A percentile compares a stretch with the other conserved stretches of the same genome.
phyloP scores from a whole-genome alignment of 2,113 vertebrate genomes.

The Gopherus flavomarginatus region DNA sequence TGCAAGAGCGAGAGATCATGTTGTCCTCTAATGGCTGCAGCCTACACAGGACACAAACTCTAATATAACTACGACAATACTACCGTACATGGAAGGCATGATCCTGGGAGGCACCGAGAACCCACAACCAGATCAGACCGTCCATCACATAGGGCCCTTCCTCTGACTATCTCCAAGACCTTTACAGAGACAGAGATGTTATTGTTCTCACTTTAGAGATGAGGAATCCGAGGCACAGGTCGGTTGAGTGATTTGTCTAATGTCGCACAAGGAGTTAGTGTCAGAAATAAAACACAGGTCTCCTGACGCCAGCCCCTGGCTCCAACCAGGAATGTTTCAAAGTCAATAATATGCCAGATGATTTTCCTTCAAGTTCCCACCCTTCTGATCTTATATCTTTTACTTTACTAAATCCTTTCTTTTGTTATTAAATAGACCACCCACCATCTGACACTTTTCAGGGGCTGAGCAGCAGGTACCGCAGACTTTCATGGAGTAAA shows the following conservation, averaged over 20 bases:
- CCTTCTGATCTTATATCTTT: neutral
- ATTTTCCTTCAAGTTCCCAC: neutral
- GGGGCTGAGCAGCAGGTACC: neutral
- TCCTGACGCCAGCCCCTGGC: neutral
- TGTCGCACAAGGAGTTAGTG: neutral
- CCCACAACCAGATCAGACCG: neutral
- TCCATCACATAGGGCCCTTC: neutral
- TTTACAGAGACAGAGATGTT: neutral
- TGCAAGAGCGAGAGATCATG: neutral
- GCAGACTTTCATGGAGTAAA: neutral
- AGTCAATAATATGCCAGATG: neutral
- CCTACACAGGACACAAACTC: neutral
- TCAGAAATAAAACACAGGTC: neutral
- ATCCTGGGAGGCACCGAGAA: neutral
- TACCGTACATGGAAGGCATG: fast-evolving
- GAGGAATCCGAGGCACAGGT: neutral
- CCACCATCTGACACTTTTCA: neutral
- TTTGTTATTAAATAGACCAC: neutral
- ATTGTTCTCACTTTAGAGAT: neutral
- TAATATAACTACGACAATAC: neutral
- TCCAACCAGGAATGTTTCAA: neutral
- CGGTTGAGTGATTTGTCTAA: neutral
- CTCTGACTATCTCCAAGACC: neutral
- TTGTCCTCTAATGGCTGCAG: too few relatives aligned
- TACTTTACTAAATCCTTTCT: neutral